phyloP scores from a whole-genome alignment of 2,888 invertebrate species.

The Chalcis sispes region DNA sequence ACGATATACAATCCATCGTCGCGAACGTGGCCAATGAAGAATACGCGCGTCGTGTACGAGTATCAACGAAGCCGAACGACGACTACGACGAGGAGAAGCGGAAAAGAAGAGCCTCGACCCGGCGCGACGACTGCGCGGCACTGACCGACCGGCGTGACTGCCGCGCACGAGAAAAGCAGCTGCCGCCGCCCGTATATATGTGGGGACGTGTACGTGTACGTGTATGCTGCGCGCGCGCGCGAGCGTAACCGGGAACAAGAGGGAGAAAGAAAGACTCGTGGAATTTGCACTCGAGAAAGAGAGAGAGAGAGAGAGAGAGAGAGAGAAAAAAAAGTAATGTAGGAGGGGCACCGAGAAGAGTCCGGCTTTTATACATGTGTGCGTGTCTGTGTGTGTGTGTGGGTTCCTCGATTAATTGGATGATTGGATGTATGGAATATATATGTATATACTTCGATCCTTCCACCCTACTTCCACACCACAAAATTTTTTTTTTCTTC shows the following conservation, averaged over 20 bases:
- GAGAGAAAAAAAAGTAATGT: not conserved
- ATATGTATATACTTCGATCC: too few species aligned
- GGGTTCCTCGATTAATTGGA: constrained; percentile 33
- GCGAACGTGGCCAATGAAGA: too few species aligned
- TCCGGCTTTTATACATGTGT: too few species aligned
- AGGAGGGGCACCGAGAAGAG: constrained; percentile 17
- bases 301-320: constrained; percentile 25
- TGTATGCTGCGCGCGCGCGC: not conserved
- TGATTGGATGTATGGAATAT: constrained; percentile 15
- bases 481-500: not conserved
- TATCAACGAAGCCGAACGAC: too few species aligned
- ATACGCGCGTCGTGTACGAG: too few species aligned
- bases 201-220: too few species aligned
- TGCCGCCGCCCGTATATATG: not conserved
- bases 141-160: constrained; percentile 47
- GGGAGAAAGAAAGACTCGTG: constrained; percentile 4
- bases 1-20: too few species aligned
- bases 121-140: constrained; percentile 34
- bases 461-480: too few species aligned
- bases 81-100: not conserved
- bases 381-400: not conserved
- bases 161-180: not conserved
- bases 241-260: not conserved
- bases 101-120: constrained; percentile 1
- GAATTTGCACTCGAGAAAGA: constrained; percentile 40